Evolutionary conservation across 2,888 invertebrate species (phyloP).

Genomic region (Aromia moschata): DNA sequence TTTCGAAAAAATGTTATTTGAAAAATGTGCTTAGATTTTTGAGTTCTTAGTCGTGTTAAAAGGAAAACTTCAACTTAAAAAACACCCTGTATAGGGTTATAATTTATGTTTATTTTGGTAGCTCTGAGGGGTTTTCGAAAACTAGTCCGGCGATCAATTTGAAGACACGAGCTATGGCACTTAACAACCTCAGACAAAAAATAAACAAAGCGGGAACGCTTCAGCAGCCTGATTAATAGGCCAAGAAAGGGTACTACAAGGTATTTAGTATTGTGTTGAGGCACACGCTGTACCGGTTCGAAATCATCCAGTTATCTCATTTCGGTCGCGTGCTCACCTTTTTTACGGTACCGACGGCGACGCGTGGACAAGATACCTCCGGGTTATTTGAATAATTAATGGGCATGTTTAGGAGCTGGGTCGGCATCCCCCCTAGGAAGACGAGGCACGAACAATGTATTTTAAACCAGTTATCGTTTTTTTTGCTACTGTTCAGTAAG

Average conservation of each 20-base stretch:
- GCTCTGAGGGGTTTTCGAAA: background rate
- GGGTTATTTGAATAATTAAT: constrained; percentile 45
- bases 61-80: too few relatives aligned
- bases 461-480: background rate
- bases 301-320: constrained; percentile 57
- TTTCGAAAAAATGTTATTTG: too few relatives aligned
- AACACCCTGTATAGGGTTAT: too few relatives aligned
- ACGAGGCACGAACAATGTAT: background rate
- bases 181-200: constrained; percentile 7
- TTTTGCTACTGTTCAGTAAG: too few relatives aligned
- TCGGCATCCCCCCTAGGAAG: background rate
- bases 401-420: constrained; percentile 14
- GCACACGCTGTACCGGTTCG: constrained; percentile 55
- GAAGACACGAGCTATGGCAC: constrained; percentile 9
- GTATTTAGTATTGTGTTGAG: constrained; percentile 49
- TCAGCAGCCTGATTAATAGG: constrained; percentile 51
- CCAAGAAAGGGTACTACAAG: constrained; percentile 47
- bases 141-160: constrained; percentile 3
- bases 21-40: too few relatives aligned
- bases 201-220: constrained; percentile 15
- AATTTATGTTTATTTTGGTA: background rate
- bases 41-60: too few relatives aligned
- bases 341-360: constrained; percentile 46
- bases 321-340: constrained; percentile 45
- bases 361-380: constrained; percentile 49